phyloP scores from a whole-genome alignment of 2,797 vertebrate genomes.

The Sebastes goodei region DNA sequence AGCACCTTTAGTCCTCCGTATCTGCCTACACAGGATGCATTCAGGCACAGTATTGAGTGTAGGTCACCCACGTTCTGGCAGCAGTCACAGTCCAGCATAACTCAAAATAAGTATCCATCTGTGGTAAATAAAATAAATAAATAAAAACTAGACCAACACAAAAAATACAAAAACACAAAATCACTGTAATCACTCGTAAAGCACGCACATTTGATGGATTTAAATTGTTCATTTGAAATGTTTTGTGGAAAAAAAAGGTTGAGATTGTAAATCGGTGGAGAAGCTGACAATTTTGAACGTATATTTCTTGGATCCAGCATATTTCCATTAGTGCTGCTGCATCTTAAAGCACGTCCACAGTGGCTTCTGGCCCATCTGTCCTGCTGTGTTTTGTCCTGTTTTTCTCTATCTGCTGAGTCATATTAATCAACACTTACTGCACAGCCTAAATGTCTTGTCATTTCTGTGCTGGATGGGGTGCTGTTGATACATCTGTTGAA shows the following conservation, averaged over 20 bases:
- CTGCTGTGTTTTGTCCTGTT: not conserved
- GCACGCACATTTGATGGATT: not conserved
- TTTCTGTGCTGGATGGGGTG: not conserved
- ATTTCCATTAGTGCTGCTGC: not conserved
- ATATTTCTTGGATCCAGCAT: not conserved
- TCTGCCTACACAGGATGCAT: not conserved
- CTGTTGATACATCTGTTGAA: not conserved
- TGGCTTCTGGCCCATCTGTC: not conserved
- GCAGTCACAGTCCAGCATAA: too few relatives aligned
- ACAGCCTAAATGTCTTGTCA: not conserved
- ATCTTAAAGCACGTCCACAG: not conserved
- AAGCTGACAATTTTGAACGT: not conserved
- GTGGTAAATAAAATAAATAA: too few relatives aligned
- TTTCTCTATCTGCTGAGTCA: not conserved
- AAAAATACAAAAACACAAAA: too few relatives aligned
- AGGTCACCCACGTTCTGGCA: not conserved
- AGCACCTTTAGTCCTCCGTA: too few relatives aligned
- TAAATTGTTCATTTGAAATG: not conserved
- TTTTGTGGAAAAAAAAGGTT: not conserved
- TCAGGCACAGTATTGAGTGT: not conserved
- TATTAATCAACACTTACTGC: not conserved
- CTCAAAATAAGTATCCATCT: too few relatives aligned
- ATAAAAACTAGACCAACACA: not conserved
- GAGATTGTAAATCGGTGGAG: not conserved
- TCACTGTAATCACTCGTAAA: not conserved